Evolutionary conservation across 2,888 invertebrate species (phyloP).

Genomic region (Pterostichus madidus): DNA sequence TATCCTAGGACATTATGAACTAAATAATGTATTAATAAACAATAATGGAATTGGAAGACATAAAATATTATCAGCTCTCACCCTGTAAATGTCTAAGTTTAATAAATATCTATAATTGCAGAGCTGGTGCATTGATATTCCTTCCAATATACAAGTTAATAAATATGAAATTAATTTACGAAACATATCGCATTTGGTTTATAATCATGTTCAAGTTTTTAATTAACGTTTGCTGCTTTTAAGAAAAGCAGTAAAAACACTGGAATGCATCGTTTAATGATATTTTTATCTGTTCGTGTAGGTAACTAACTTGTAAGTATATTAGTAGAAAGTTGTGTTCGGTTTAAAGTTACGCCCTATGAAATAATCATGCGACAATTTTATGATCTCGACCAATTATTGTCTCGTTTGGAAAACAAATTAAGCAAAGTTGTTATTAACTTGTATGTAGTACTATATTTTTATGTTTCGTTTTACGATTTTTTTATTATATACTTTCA

Average conservation of each 20-base stretch:
- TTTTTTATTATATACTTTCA: too few relatives aligned
- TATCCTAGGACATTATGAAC: too few relatives aligned
- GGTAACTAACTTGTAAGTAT: constrained; percentile 11
- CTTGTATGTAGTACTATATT: background rate
- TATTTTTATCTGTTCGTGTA: background rate
- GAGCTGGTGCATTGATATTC: too few relatives aligned
- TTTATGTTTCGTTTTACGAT: too few relatives aligned
- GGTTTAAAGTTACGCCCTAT: constrained; percentile 15
- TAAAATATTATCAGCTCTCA: too few relatives aligned
- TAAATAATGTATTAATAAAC: too few relatives aligned
- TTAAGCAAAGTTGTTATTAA: background rate
- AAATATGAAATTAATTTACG: too few relatives aligned
- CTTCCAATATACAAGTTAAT: too few relatives aligned
- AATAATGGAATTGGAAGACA: too few relatives aligned
- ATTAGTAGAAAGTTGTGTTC: constrained; percentile 8
- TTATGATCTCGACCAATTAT: constrained; percentile 21
- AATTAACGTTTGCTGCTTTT: background rate
- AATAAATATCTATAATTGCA: too few relatives aligned
- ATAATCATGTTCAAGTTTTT: background rate
- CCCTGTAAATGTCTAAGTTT: too few relatives aligned
- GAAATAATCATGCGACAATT: constrained; percentile 24
- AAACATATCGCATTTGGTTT: constrained; percentile 2
- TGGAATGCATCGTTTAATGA: constrained; percentile 1
- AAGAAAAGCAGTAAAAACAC: constrained; percentile 4
- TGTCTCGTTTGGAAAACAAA: background rate